Percentiles rank a stretch among this genome's conserved stretches.
These are phyloP conservation scores for Prosopocoilus inquinatus DNA, from an alignment of 2,888 invertebrate genomes.

Conservation along the genomic window DNA sequence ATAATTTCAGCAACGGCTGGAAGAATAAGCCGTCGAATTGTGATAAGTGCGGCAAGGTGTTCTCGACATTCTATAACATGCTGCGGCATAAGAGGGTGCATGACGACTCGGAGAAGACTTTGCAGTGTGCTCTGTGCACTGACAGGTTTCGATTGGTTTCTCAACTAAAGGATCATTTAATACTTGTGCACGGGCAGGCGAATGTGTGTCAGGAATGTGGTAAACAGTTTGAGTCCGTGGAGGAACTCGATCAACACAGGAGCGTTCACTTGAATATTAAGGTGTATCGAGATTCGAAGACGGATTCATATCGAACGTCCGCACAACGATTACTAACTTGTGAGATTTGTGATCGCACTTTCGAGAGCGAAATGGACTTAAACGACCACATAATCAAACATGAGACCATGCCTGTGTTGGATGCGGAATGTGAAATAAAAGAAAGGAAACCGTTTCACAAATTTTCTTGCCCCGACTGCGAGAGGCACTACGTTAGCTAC, in stretches of 20 bases:
- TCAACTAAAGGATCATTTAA: slow-evolving; percentile 60
- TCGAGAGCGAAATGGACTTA: slow-evolving; percentile 52
- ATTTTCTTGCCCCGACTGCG: slow-evolving; percentile 53
- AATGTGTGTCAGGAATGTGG: slow-evolving; percentile 64
- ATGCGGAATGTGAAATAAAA: slow-evolving; percentile 46
- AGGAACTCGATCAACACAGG: slow-evolving; percentile 64
- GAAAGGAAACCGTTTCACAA: slow-evolving; percentile 48
- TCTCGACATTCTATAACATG: slow-evolving; percentile 58
- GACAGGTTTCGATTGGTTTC: slow-evolving; percentile 57
- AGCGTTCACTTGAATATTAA: slow-evolving; percentile 66
- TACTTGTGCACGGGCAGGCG: slow-evolving; percentile 33
- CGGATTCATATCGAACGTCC: slow-evolving; percentile 57
- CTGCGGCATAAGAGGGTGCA: slow-evolving; percentile 58
- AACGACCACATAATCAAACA: slow-evolving; percentile 40
- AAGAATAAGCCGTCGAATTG: slow-evolving; percentile 46
- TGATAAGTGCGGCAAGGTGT: slow-evolving; percentile 57
- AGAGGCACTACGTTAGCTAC: slow-evolving; percentile 50
- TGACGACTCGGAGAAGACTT: slow-evolving; percentile 53
- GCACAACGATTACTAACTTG: slow-evolving; percentile 24
- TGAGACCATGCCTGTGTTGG: slow-evolving; percentile 43
- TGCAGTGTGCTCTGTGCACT: slow-evolving; percentile 62
- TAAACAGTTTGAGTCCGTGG: slow-evolving; percentile 59
- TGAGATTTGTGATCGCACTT: slow-evolving; percentile 57
- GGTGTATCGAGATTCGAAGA: slow-evolving; percentile 64
- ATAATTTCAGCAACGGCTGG: slow-evolving; percentile 13